Conservation (phyloP, 2,888 invertebrate species). For the Tupiocoris notatus region DNA sequence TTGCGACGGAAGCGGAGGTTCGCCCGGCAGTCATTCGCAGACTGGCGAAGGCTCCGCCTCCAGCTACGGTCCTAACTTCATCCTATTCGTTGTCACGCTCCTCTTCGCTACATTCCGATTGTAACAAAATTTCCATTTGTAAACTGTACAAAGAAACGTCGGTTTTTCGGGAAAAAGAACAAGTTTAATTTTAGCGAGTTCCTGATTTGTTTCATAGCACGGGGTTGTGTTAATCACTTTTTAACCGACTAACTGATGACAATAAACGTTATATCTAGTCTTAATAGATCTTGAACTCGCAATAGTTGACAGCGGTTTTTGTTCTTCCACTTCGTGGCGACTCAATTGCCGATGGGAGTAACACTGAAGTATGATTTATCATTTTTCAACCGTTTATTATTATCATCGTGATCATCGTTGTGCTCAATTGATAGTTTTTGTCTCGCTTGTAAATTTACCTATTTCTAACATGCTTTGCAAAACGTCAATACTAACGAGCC, state of each 20-base stretch:
- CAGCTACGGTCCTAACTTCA: not conserved
- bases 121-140: not conserved
- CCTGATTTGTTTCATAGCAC: no score
- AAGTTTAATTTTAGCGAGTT: not conserved
- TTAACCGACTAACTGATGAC: not conserved
- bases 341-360: no score
- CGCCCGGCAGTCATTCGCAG: not conserved
- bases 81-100: not conserved
- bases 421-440: no score
- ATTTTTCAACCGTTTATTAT: no score
- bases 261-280: not conserved
- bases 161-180: not conserved
- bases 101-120: not conserved
- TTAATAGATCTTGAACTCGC: not conserved
- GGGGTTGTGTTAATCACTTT: no score
- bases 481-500: no score
- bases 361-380: no score
- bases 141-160: not conserved
- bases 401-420: no score
- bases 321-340: not conserved
- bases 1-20: constrained; percentile 52
- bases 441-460: no score
- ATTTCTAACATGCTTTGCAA: no score
- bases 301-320: not conserved
- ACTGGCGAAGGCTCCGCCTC: constrained; percentile 7